Base-by-base conservation (phyloP, 2,888 invertebrate species). In the Mimumesa dahlbomi region DNA sequence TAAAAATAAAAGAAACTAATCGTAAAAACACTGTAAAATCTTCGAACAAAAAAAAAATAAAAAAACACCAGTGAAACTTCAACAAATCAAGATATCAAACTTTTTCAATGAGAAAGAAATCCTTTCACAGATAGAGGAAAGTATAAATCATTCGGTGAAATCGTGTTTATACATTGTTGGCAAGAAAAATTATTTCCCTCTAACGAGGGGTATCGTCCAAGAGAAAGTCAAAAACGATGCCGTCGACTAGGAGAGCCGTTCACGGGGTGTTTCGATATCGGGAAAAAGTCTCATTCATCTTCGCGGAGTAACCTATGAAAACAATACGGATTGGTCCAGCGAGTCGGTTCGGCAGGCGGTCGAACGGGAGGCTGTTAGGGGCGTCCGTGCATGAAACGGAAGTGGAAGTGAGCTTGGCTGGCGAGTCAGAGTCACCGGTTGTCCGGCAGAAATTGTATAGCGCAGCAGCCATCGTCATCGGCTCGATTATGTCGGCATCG, bases 331-430 rank as follows among this genome's bases (percentile, higher is more conserved):
- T 54, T 42, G 72, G 38, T 38, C 19, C 43, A 59, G 54, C 46
- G 56, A 56, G 50, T 68, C 36, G 68, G 54, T 64, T 58, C 56
- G 50, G 38, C 49, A 50, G 40, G 56, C 49, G 67, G 36, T 52
- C 52, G 56, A 45, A 63, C 38, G 49, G 54, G 46, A 53, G 40
- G 31, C 43, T 65, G 73, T 79, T 65, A 63, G 58, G 59, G 58
- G 62, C 73, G 61, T 21, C 52, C 58, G 68, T 71, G 72, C 81
- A 61, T 76, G 68, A 80, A 76, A 75, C 75, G 66, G 70, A 73
- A 75, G 74, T 66, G 71, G 67, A 77, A 67, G 66, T 40, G 63
- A 56, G 49, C 40, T 67, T 53, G 48, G 48, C 57, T 57, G 22
- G 25, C 38, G 49, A 58, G 21, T 52, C 65, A 29, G 31, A 11